Evolutionary conservation across 2,113 vertebrate genomes (phyloP), one percentile per base, ranked within the genome.

Genomic region (Oncorhynchus mykiss): DNA sequence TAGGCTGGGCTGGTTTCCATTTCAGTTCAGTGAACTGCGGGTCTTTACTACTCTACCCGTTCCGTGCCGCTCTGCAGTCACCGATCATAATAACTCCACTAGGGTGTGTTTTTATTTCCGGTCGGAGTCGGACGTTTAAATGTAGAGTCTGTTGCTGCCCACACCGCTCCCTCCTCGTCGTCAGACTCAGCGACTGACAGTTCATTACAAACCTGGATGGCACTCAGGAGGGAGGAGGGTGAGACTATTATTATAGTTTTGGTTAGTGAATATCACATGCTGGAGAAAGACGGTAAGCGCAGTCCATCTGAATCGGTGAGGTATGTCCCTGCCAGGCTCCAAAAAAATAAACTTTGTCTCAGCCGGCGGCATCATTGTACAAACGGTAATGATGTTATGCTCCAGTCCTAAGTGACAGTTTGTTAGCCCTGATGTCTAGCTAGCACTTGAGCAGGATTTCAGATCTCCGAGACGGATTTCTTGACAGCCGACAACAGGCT

Each of bases 191-290:
- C 65, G 45, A 66, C 71, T 74, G 82, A 78, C 60, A 16, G 31
- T 9, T 2, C 70, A 80, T 76, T 86, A 85, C 72, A 22, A 9
- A 80, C 79, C 78, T 39, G 75, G 77, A 81, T 39, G 39, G 39
- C 8, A 39, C 39, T 39, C 8, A 39, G 39, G 39, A 20, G 62
- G 1, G 60, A 22, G 60, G n/a, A 24, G 20, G 60, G 14, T 18
- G 57, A 39, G 77, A 70, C 80, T 79, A 78, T 88, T 89, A 80
- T 85, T 87, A 72, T 78, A 62, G 73, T 27, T 66, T 71, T 12
- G 81, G 82, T 88, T 90, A 90, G 89, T 87, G 81, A 87, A 82
- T 90, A 84, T 89, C 85, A 82, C 64, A 78, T 84, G 71, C 79
- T 75, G 70, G 73, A 78, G 85, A 70, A 78, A 73, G 78, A 14